These are phyloP conservation scores for Uropetala carovei DNA, from an alignment of 2,888 invertebrate genomes.

Conservation along the genomic window DNA sequence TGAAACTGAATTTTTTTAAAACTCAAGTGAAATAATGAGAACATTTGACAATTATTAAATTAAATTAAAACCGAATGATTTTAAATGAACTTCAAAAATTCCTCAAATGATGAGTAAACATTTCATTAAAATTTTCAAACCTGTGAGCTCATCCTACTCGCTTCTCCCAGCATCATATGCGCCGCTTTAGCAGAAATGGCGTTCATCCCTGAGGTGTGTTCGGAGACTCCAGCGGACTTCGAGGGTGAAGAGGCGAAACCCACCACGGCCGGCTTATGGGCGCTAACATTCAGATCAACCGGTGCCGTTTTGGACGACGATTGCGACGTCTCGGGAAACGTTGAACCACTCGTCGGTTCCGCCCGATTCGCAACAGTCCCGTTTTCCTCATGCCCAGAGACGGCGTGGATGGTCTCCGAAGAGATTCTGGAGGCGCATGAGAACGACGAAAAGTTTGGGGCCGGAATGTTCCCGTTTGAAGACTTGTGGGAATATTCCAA, in stretches of 20 bases:
- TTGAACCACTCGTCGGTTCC: not conserved
- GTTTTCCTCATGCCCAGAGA: conserved; percentile 68
- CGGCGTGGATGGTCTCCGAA: conserved; percentile 72
- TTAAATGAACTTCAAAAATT: too few relatives aligned
- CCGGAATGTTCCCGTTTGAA: conserved; percentile 15
- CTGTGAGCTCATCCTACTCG: conserved; percentile 4
- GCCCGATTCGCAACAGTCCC: not conserved
- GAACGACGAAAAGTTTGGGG: not conserved
- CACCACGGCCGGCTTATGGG: not conserved
- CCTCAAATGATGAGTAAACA: too few relatives aligned
- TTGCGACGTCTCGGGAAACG: not conserved
- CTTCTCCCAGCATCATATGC: not conserved
- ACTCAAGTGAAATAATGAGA: too few relatives aligned
- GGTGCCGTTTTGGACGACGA: not conserved
- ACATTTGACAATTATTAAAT: too few relatives aligned
- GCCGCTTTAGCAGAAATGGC: not conserved
- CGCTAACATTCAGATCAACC: not conserved
- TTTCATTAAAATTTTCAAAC: not conserved
- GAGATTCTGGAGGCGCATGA: conserved; percentile 66
- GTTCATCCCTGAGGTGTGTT: not conserved
- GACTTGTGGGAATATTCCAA: conserved; percentile 4
- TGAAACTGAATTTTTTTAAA: too few relatives aligned
- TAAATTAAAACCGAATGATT: too few relatives aligned
- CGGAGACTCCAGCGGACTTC: not conserved
- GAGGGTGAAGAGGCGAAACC: not conserved